phyloP scores from a whole-genome alignment of 2,888 invertebrate species.

The Scaptomyza cyrtandrae region DNA sequence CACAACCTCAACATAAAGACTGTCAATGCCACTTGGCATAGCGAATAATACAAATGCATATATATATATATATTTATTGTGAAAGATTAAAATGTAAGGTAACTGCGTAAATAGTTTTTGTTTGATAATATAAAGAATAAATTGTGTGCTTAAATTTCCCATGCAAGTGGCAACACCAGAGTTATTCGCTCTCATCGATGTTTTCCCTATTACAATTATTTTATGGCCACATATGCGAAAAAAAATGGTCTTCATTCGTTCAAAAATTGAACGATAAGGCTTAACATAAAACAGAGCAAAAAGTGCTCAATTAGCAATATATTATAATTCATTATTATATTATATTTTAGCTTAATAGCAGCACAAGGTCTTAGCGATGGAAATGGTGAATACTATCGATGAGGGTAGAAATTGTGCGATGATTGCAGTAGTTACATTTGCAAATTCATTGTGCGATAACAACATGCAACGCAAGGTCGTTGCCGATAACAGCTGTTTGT shows the following conservation, averaged over 20 bases:
- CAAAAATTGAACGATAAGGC: no score
- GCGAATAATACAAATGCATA: no score
- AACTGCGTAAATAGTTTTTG: no score
- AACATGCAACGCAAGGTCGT: constrained; percentile 35
- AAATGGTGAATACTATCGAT: background rate
- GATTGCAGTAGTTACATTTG: constrained; percentile 12
- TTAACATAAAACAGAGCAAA: no score
- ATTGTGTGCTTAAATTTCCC: background rate
- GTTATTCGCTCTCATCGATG: background rate
- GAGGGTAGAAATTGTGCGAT: background rate
- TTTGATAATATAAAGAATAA: background rate
- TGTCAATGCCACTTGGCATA: no score
- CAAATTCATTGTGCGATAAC: constrained; percentile 46
- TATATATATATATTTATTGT: background rate
- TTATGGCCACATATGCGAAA: no score
- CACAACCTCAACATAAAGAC: no score
- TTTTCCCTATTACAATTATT: background rate
- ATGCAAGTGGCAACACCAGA: background rate
- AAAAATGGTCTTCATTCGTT: no score
- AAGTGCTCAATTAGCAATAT: background rate
- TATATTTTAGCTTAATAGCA: background rate
- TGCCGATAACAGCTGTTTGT: constrained; percentile 49
- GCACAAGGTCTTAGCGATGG: background rate
- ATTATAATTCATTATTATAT: no score
- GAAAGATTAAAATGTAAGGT: no score